phyloP scores from a whole-genome alignment of 2,113 vertebrate species.

The Hyaena hyaena region DNA sequence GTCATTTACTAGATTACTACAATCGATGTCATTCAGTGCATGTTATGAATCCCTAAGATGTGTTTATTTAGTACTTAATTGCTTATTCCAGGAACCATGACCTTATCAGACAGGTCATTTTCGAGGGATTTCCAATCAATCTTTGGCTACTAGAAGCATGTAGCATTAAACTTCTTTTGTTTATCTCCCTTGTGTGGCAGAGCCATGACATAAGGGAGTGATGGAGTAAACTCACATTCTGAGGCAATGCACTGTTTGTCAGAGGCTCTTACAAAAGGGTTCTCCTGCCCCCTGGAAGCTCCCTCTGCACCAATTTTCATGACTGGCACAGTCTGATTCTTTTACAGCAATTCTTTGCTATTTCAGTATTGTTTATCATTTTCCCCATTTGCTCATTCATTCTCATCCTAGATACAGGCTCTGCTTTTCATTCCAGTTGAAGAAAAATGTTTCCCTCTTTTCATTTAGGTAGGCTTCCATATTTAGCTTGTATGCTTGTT shows the following conservation, averaged over 20 bases:
- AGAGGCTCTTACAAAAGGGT: background rate
- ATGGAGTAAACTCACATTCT: background rate
- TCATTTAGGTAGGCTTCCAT: background rate
- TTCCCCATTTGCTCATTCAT: slow-evolving; percentile 46
- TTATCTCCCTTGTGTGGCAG: slow-evolving; percentile 60
- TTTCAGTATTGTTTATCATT: background rate
- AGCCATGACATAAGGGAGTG: background rate
- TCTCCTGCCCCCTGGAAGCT: background rate
- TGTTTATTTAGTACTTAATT: slow-evolving; percentile 89
- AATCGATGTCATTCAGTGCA: slow-evolving; percentile 86
- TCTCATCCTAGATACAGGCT: background rate
- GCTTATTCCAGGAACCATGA: slow-evolving; percentile 85
- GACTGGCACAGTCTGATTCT: slow-evolving; percentile 36
- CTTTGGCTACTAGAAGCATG: slow-evolving; percentile 64
- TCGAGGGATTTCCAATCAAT: slow-evolving; percentile 81
- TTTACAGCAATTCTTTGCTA: background rate
- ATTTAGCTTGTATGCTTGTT: background rate
- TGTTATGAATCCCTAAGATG: slow-evolving; percentile 85
- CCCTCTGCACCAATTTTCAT: slow-evolving; percentile 39
- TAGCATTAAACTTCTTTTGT: slow-evolving; percentile 71
- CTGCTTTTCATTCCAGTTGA: background rate
- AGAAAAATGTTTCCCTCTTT: slow-evolving; percentile 17
- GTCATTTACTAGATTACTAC: slow-evolving; percentile 87
- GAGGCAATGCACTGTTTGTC: background rate
- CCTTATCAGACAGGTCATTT: slow-evolving; percentile 84